phyloP scores from a whole-genome alignment of 1,140 invertebrate species.

The Papilio polyxenes region DNA sequence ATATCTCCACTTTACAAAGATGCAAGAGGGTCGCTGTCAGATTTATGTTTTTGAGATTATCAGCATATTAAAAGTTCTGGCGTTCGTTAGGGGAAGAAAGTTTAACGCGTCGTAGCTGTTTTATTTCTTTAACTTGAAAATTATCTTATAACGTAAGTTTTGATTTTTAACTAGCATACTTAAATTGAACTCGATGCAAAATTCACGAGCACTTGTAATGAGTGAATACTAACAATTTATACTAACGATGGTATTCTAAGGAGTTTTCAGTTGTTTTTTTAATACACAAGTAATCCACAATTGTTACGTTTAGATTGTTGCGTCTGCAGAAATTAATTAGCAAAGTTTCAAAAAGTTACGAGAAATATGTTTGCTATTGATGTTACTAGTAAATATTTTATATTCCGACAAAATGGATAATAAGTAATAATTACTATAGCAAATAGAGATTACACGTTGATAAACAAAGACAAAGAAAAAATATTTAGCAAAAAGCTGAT shows the following conservation, averaged over 20 bases:
- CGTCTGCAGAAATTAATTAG: neutral
- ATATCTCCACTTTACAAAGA: neutral
- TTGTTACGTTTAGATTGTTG: too few species aligned
- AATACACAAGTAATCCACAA: too few species aligned
- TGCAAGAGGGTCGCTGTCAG: neutral
- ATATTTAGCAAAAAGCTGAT: neutral
- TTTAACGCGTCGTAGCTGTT: conserved; percentile 1
- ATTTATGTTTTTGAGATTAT: conserved; percentile 29
- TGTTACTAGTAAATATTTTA: too few species aligned
- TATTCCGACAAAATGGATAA: too few species aligned
- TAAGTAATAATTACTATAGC: too few species aligned
- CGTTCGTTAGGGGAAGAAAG: conserved; percentile 24
- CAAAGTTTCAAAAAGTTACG: neutral
- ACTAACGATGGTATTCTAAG: too few species aligned
- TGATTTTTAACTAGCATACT: conserved; percentile 28
- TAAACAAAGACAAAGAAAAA: neutral
- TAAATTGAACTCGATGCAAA: neutral
- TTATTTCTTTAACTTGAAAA: conserved; percentile 30
- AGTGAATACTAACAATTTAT: neutral
- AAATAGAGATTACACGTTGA: neutral
- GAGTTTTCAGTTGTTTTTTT: too few species aligned
- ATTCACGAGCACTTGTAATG: neutral
- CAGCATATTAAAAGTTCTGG: conserved; percentile 29
- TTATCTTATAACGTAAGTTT: conserved; percentile 19
- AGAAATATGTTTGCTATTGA: neutral